These are phyloP conservation scores for Andrena camellia DNA, from an alignment of 2,888 invertebrate genomes.

Conservation along the genomic window DNA sequence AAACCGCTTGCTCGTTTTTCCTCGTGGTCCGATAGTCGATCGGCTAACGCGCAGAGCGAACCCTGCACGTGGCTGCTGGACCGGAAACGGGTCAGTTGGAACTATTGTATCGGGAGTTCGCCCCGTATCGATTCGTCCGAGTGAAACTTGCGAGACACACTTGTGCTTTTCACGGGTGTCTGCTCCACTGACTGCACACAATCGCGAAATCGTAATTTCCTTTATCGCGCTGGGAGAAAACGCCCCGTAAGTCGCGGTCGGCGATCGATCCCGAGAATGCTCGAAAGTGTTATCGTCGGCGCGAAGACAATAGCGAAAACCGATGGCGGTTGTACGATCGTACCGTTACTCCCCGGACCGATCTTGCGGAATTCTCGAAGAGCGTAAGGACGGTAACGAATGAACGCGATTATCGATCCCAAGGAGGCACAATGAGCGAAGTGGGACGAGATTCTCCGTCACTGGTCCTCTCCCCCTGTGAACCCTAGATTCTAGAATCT, in stretches of 20 bases:
- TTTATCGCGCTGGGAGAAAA: background rate
- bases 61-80: conserved; percentile 44
- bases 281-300: no score
- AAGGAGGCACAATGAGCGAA: conserved; percentile 47
- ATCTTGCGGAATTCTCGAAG: background rate
- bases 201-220: background rate
- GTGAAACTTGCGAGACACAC: conserved; percentile 12
- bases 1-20: conserved; percentile 23
- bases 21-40: conserved; percentile 27
- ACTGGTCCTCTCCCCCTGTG: conserved; percentile 16
- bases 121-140: conserved; percentile 48
- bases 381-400: conserved; percentile 52
- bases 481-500: conserved; percentile 11
- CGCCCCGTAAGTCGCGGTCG: background rate
- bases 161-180: background rate
- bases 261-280: no score
- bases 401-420: conserved; percentile 67
- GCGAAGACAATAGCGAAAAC: no score
- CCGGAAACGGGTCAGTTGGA: conserved; percentile 66
- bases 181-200: background rate
- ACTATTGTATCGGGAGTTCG: conserved; percentile 50
- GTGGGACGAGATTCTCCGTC: conserved; percentile 54
- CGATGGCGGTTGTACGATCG: no score
- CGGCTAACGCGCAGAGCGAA: conserved; percentile 17
- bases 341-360: no score